A percentile compares a stretch with the other conserved stretches of the same genome.
These are phyloP conservation scores for Gerosis bhagava DNA, from an alignment of 2,888 invertebrate genomes.

Conservation along the genomic window DNA sequence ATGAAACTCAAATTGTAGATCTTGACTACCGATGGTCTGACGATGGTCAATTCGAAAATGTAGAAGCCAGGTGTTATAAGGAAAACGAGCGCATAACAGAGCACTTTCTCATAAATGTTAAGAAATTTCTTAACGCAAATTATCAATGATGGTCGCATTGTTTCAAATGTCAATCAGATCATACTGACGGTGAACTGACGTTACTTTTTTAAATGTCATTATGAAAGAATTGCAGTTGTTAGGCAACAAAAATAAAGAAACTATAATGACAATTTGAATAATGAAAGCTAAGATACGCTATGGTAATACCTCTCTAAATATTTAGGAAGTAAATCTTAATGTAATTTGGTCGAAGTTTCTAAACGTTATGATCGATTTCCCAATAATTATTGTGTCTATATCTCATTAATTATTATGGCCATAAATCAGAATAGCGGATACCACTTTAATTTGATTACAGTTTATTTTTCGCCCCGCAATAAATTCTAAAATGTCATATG, in stretches of 20 bases:
- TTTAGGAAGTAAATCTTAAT: too few species aligned
- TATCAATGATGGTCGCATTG: slow-evolving; percentile 13
- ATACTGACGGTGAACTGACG: slow-evolving; percentile 7
- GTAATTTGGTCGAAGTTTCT: too few species aligned
- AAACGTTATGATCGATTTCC: too few species aligned
- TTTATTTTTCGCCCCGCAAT: too few species aligned
- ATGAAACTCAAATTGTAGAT: slow-evolving; percentile 40
- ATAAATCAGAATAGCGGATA: too few species aligned
- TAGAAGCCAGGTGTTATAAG: slow-evolving; percentile 51
- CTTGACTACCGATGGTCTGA: slow-evolving; percentile 46
- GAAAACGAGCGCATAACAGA: slow-evolving; percentile 42
- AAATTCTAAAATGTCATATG: too few species aligned
- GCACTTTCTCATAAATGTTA: slow-evolving; percentile 35
- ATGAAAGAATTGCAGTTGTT: slow-evolving; percentile 15
- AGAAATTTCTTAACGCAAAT: slow-evolving; percentile 12
- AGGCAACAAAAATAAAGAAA: slow-evolving; percentile 13
- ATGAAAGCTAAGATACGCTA: too few species aligned
- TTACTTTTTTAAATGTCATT: slow-evolving; percentile 17
- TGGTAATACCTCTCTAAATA: too few species aligned
- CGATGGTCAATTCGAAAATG: slow-evolving; percentile 50
- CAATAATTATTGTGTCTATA: too few species aligned
- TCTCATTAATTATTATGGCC: too few species aligned
- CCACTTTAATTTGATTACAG: too few species aligned
- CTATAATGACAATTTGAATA: slow-evolving; percentile 11
- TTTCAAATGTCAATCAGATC: slow-evolving; percentile 16